These are phyloP conservation scores for Eupithecia centaureata DNA, from an alignment of 2,888 invertebrate species.

Conservation along the genomic window DNA sequence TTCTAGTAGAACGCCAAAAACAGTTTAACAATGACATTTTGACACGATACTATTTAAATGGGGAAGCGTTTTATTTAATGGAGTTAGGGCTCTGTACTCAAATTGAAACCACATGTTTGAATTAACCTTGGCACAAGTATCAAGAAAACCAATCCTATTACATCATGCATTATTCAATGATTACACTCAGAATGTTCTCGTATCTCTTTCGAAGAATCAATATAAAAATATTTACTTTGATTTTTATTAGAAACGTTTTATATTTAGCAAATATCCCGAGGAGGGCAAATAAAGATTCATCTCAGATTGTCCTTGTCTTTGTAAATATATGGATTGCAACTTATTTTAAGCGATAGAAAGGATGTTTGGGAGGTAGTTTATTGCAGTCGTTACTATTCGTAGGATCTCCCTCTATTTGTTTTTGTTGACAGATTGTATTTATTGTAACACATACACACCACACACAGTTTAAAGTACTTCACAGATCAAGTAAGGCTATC, in stretches of 20 bases:
- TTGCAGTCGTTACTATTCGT: not conserved
- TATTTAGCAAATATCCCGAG: conserved; percentile 29
- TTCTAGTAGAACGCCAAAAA: no score
- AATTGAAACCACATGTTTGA: no score
- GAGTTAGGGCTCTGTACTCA: no score
- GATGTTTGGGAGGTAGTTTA: not conserved
- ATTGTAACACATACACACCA: no score
- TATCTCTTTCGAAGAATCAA: conserved; percentile 21
- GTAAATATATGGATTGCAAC: conserved; percentile 15
- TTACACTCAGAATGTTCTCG: not conserved
- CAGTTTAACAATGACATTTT: no score
- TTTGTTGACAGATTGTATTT: not conserved
- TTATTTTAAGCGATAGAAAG: conserved; percentile 8
- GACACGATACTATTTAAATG: no score
- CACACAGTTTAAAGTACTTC: no score
- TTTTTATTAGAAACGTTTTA: conserved; percentile 25
- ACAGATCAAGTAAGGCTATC: no score
- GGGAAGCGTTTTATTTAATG: no score
- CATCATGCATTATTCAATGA: no score
- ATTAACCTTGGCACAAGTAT: no score
- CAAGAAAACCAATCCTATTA: no score
- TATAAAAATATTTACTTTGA: conserved; percentile 23
- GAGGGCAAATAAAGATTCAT: conserved; percentile 29
- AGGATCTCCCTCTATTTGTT: not conserved
- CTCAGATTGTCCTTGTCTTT: conserved; percentile 3